These are phyloP conservation scores for Lutra lutra DNA, from an alignment of 2,797 vertebrate species.

Conservation along the genomic window DNA sequence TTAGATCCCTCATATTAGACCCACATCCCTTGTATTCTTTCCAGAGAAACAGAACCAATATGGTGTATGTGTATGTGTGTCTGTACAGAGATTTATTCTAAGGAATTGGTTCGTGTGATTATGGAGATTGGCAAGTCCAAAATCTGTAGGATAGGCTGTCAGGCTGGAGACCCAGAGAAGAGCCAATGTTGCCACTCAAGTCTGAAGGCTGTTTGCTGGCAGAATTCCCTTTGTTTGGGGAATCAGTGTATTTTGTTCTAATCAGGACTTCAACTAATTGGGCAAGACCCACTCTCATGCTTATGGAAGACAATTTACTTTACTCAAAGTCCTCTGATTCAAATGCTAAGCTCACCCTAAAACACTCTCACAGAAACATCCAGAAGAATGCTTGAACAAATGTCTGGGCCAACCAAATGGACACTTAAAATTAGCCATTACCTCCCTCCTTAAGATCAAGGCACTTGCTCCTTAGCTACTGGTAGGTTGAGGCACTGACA, in stretches of 20 bases:
- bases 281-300: not conserved
- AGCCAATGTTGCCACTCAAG: not conserved
- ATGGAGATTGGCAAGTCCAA: not conserved
- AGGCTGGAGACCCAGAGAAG: not conserved
- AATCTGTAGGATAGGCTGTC: not conserved
- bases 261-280: not conserved
- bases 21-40: not conserved
- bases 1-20: not conserved
- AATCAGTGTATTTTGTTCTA: not conserved
- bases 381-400: not conserved
- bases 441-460: not conserved
- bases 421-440: not conserved
- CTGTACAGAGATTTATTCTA: not conserved
- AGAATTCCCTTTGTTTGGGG: not conserved
- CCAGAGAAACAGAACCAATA: not conserved
- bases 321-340: not conserved
- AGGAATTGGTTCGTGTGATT: not conserved
- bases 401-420: not conserved
- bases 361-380: not conserved
- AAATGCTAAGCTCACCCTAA: not conserved
- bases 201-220: not conserved
- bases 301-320: not conserved
- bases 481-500: not conserved
- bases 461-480: not conserved
- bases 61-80: not conserved